Evolutionary conservation across 2,797 vertebrate genomes (phyloP).

Genomic region (Myotis findleyi): DNA sequence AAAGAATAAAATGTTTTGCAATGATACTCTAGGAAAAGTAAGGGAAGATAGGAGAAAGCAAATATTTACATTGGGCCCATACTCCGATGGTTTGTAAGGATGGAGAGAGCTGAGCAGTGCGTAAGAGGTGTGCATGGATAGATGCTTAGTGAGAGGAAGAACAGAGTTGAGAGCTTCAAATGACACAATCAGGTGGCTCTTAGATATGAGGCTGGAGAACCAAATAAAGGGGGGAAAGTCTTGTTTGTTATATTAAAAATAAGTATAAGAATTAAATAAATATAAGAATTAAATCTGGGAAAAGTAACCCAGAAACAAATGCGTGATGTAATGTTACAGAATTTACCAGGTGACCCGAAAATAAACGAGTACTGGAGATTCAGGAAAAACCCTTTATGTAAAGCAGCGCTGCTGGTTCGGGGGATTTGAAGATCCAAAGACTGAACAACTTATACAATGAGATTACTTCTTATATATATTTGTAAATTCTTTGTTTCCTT

Average conservation of each 20-base stretch:
- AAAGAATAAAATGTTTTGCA: background rate
- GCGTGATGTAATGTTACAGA: background rate
- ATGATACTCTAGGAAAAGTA: background rate
- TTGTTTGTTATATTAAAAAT: constrained; percentile 24
- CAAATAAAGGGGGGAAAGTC: background rate
- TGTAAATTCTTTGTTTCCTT: no score
- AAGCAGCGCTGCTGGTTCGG: no score
- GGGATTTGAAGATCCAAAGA: no score
- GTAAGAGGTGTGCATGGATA: background rate
- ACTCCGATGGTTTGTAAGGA: background rate
- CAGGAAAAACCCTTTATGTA: no score
- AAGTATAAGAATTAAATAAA: constrained; percentile 13
- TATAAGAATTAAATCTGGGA: background rate
- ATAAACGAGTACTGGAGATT: no score
- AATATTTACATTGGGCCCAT: background rate
- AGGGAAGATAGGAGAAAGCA: background rate
- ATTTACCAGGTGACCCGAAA: no score
- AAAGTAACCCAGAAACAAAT: constrained; percentile 7
- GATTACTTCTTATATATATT: no score
- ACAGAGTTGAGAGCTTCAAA: background rate
- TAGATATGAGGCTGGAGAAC: background rate
- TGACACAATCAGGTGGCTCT: background rate
- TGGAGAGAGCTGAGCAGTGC: background rate
- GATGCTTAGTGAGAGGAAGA: background rate
- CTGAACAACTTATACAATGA: no score